Evolutionary conservation across 2,888 invertebrate species (phyloP).

Genomic region (Polydrusus tereticollis): DNA sequence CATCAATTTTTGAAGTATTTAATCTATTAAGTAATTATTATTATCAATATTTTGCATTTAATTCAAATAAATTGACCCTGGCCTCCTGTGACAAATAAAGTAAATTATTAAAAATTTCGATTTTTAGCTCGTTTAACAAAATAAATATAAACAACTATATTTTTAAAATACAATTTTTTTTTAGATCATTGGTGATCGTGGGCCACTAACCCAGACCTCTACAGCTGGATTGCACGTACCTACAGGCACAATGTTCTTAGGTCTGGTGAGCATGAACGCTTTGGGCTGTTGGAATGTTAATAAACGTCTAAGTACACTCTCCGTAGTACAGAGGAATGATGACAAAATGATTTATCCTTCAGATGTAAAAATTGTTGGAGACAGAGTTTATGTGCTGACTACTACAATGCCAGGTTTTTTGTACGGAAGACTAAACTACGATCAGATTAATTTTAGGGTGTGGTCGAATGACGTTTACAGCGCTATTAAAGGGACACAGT

Average conservation of each 20-base stretch:
- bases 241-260: conserved; percentile 77
- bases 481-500: conserved; percentile 67
- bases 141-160: no score
- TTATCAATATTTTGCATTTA: no score
- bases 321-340: conserved; percentile 72
- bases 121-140: no score
- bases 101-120: no score
- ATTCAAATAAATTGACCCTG: no score
- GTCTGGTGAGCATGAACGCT: conserved; percentile 78
- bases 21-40: no score
- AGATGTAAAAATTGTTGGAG: conserved; percentile 74
- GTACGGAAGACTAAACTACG: conserved; percentile 73
- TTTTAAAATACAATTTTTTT: conserved; percentile 37
- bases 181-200: conserved; percentile 75
- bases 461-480: conserved; percentile 68
- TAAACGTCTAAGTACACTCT: conserved; percentile 68
- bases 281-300: conserved; percentile 82
- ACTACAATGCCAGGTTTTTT: conserved; percentile 78
- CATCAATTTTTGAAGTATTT: no score
- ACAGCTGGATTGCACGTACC: conserved; percentile 76
- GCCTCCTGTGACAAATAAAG: no score
- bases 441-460: conserved; percentile 75
- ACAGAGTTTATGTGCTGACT: conserved; percentile 77
- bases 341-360: conserved; percentile 79
- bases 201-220: conserved; percentile 76